Evolutionary conservation across 2,797 vertebrate species (phyloP).

Genomic region (Enteromius thamalakanensis): DNA sequence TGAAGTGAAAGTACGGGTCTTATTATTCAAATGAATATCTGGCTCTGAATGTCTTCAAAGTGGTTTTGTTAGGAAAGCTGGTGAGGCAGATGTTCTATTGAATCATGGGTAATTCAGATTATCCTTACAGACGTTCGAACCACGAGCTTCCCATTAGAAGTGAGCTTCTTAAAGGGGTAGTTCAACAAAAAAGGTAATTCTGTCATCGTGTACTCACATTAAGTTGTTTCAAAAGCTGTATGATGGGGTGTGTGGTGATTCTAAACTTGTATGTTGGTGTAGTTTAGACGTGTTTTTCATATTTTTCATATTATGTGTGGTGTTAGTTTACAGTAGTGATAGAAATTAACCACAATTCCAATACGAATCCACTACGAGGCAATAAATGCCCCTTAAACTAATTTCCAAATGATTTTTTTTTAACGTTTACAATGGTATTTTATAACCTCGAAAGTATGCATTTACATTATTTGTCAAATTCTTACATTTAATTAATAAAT

Average conservation of each 20-base stretch:
- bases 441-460: background rate
- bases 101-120: slow-evolving; percentile 29
- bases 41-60: background rate
- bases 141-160: background rate
- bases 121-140: background rate
- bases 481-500: too few relatives aligned
- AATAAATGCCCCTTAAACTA: background rate
- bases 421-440: too few relatives aligned
- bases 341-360: background rate
- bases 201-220: background rate
- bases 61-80: background rate
- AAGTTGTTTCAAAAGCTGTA: background rate
- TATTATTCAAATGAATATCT: slow-evolving; percentile 27
- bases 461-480: background rate
- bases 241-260: background rate
- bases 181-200: background rate
- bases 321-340: background rate
- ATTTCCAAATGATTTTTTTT: too few relatives aligned
- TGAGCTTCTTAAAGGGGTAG: background rate
- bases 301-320: background rate
- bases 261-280: background rate
- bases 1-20: background rate
- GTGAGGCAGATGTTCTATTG: slow-evolving; percentile 32
- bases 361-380: background rate
- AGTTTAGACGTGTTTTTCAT: background rate